Base-by-base conservation (phyloP, 92 coral and sea anemone species). In the Hydrozoanthus gracilis region DNA sequence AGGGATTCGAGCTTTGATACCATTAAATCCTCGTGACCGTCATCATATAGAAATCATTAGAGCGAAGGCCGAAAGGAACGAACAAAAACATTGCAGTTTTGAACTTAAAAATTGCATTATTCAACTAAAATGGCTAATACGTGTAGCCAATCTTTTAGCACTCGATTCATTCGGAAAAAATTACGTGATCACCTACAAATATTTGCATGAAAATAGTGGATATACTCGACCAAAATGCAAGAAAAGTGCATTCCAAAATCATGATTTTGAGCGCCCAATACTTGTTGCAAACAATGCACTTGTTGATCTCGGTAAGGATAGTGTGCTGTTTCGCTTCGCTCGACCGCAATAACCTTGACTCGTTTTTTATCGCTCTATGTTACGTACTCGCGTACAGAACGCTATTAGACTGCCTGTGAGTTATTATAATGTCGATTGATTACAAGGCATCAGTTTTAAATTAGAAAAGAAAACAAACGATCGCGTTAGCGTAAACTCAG, bases 381-480 rank as follows among this genome's bases (percentile, higher is more conserved):
- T 54, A 54, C 60, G 60, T 54, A 54, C 60, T 54, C 1, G 60
- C 60, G 60, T 54, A 54, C 60, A 54, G 2, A 54, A 54, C 60
- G 60, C 60, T 54, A 2, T 54, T 54, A 54, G 60, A 54, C 60
- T 54, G 60, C 60, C 60, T 54, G 60, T 54, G 60, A 2, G 60
- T 54, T 54, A 54, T 54, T 54, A 54, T 54, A 2, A 54, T 54
- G 60, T 54, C 60, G 60, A 54, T 54, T 54, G 60, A 54, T 54
- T 54, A 54, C 60, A 54, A 52, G 58, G 58, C 11, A 52, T 52
- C 58, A 52, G 58, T 52, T 52, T 52, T 52, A 52, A 52, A 52
- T 52, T 52, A 52, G 58, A 52, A 52, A 52, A 52, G 58, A 52
- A 52, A 52, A 52, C 58, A 52, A 78, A 78, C 55, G 62, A n/a